A percentile compares a stretch with the other conserved stretches of the same genome.
Evolutionary conservation across 2,888 invertebrate genomes (phyloP).

Genomic region (Agrochola lota): DNA sequence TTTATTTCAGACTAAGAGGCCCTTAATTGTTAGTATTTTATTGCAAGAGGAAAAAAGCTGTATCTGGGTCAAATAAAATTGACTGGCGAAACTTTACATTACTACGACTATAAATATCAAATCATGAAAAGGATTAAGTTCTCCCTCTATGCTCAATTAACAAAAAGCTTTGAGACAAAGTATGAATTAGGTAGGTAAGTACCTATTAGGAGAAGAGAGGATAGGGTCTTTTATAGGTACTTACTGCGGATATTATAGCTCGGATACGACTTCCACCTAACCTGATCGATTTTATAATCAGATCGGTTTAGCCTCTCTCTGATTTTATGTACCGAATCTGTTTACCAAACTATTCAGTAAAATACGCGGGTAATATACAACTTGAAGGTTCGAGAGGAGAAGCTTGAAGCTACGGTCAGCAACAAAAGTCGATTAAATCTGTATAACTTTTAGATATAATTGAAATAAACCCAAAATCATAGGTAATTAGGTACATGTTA

Average conservation of each 20-base stretch:
- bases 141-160: not conserved
- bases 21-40: no score
- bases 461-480: not conserved
- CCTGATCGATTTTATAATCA: not conserved
- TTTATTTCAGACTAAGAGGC: no score
- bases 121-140: no score
- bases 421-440: not conserved
- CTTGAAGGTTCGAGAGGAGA: no score
- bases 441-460: not conserved
- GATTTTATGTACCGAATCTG: not conserved
- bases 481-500: no score
- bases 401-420: not conserved
- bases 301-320: not conserved
- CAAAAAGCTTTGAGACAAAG: not conserved
- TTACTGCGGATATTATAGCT: not conserved
- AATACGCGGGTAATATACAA: no score
- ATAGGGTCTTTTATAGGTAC: not conserved
- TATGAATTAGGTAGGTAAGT: not conserved
- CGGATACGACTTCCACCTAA: not conserved
- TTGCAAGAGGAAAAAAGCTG: no score
- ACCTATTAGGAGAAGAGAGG: not conserved
- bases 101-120: not conserved
- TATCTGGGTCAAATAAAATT: not conserved
- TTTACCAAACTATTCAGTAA: not conserved
- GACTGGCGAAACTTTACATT: not conserved